Percentiles rank a stretch among this genome's conserved stretches.
Conservation (phyloP, 2,113 vertebrate genomes). For the Zosterops japonicus region DNA sequence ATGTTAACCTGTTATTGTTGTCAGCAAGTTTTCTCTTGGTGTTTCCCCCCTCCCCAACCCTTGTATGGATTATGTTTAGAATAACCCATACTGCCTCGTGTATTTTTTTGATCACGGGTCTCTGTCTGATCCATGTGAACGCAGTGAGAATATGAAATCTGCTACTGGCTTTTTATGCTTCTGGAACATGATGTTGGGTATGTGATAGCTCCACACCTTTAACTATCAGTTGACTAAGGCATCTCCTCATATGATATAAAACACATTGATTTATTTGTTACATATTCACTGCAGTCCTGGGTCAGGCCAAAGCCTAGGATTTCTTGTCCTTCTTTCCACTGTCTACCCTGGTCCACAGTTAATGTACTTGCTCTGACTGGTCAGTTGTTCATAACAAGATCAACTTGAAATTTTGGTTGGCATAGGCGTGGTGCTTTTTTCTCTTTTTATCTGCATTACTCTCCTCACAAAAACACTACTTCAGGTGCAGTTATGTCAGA, state of each 20-base stretch:
- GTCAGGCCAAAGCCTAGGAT: not conserved
- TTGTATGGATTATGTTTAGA: not conserved
- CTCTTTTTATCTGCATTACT: not conserved
- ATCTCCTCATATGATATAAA: not conserved
- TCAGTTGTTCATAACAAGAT: not conserved
- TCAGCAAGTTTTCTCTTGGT: not conserved
- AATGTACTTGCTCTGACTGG: not conserved
- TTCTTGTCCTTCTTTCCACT: not conserved
- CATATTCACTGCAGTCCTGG: not conserved
- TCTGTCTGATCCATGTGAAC: not conserved
- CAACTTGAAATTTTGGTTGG: not conserved
- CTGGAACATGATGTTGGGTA: not conserved
- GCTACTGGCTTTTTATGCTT: not conserved
- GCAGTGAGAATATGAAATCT: not conserved
- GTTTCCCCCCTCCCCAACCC: rapidly evolving
- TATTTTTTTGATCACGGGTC: not conserved
- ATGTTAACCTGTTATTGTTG: not conserved
- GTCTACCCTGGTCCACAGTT: not conserved
- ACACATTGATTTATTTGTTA: not conserved
- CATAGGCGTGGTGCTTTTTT: rapidly evolving
- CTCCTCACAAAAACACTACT: not conserved
- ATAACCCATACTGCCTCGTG: not conserved
- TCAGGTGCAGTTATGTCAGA: not conserved
- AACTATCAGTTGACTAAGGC: not conserved
- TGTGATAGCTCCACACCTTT: not conserved